Evolutionary conservation across 1,140 invertebrate genomes (phyloP).

Genomic region (Cherax destructor): DNA sequence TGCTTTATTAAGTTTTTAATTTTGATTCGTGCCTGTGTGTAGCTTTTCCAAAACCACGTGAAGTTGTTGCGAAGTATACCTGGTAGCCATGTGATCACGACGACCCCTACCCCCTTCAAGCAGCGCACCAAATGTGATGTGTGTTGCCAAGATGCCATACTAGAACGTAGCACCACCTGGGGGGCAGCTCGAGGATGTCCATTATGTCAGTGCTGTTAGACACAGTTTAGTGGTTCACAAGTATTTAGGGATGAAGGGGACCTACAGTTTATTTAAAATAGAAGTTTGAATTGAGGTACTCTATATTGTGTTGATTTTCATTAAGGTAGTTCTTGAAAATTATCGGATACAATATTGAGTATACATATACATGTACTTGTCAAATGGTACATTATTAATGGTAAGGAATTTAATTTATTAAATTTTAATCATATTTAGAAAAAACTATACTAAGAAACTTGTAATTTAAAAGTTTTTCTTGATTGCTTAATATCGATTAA

Average conservation of each 20-base stretch:
- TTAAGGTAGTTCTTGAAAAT: background rate
- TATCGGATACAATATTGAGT: background rate
- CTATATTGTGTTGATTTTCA: background rate
- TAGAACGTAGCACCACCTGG: conserved; percentile 37
- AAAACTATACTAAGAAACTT: no score
- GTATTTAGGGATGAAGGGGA: background rate
- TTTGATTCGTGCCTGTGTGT: conserved; percentile 60
- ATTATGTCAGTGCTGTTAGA: background rate
- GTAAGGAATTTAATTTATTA: no score
- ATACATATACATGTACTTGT: no score
- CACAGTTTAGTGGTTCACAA: background rate
- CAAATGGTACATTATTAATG: no score
- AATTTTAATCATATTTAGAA: no score
- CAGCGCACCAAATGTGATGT: conserved; percentile 63
- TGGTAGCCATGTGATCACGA: conserved; percentile 60
- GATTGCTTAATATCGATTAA: no score
- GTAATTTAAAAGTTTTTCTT: no score
- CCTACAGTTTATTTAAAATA: background rate
- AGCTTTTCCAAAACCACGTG: conserved; percentile 51
- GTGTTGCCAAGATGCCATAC: conserved; percentile 65
- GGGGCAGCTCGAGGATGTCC: conserved; percentile 39
- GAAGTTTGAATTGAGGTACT: background rate
- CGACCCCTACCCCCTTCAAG: conserved; percentile 48
- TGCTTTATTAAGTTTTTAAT: conserved; percentile 55
- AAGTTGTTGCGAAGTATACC: conserved; percentile 53